These are phyloP conservation scores for Camponotus vicinus DNA, from an alignment of 1,140 invertebrate genomes.

Conservation along the genomic window DNA sequence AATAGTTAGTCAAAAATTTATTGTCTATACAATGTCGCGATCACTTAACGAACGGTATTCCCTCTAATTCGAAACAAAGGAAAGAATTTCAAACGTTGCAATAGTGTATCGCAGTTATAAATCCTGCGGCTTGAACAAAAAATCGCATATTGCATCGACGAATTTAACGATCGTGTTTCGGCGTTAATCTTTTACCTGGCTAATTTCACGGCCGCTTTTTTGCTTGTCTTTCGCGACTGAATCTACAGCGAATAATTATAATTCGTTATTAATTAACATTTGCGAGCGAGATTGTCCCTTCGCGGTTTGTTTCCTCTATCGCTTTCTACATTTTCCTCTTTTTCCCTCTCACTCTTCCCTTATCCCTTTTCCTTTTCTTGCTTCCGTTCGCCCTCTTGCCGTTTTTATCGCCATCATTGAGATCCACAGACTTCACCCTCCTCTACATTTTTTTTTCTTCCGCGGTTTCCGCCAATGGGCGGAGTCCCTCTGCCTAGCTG, in stretches of 20 bases:
- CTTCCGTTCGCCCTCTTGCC: slow-evolving; percentile 58
- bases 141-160: slow-evolving; percentile 34
- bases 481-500: slow-evolving; percentile 74
- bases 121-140: slow-evolving; percentile 43
- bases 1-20: slow-evolving; percentile 18
- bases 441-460: slow-evolving; percentile 73
- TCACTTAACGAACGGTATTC: not conserved
- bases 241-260: slow-evolving; percentile 68
- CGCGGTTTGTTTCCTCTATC: slow-evolving; percentile 38
- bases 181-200: slow-evolving; percentile 48
- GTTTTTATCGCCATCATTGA: slow-evolving; percentile 77
- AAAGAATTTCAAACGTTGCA: slow-evolving; percentile 18
- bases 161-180: slow-evolving; percentile 58
- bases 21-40: not conserved
- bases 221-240: not conserved
- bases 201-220: slow-evolving; percentile 52
- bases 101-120: slow-evolving; percentile 11
- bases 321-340: not conserved
- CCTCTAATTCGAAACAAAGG: slow-evolving; percentile 5
- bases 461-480: slow-evolving; percentile 78
- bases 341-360: slow-evolving; percentile 6
- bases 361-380: slow-evolving; percentile 51
- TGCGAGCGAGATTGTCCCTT: slow-evolving; percentile 63
- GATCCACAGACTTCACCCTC: slow-evolving; percentile 69
- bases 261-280: slow-evolving; percentile 79